Percentiles rank a stretch among this genome's conserved stretches.
These are phyloP conservation scores for Diadegma fenestrale DNA, from an alignment of 2,888 invertebrate species.

Conservation along the genomic window DNA sequence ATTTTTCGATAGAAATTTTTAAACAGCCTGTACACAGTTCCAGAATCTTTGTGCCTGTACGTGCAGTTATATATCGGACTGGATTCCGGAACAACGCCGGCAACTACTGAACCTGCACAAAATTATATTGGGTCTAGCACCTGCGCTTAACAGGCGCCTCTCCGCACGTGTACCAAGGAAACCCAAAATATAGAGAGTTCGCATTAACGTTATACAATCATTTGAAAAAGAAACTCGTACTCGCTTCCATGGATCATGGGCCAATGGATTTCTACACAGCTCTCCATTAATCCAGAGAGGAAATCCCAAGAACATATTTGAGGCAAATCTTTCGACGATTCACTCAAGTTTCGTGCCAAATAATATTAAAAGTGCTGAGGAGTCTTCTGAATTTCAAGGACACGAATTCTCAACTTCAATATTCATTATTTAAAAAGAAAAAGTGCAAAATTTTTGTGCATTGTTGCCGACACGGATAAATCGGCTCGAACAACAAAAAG, in stretches of 20 bases:
- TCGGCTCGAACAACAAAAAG: slow-evolving; percentile 34
- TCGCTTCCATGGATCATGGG: neutral
- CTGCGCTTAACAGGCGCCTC: slow-evolving; percentile 52
- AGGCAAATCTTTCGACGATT: too few species aligned
- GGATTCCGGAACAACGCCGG: slow-evolving; percentile 32
- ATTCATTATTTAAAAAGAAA: neutral
- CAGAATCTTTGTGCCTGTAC: neutral
- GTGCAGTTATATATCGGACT: neutral
- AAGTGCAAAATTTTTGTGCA: neutral
- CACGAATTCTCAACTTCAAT: neutral
- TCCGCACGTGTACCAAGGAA: slow-evolving; percentile 8
- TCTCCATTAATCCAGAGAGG: neutral
- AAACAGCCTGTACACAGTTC: neutral
- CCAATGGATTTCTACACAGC: neutral
- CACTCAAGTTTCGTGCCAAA: too few species aligned
- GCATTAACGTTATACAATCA: slow-evolving; percentile 12
- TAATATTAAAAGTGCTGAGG: too few species aligned
- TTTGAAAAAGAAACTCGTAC: neutral
- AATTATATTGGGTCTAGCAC: slow-evolving; percentile 64
- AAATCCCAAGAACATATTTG: too few species aligned
- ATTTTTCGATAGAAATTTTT: neutral
- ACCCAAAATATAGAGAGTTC: slow-evolving; percentile 38
- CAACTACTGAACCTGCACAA: slow-evolving; percentile 39
- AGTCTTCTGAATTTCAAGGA: too few species aligned
- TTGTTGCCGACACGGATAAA: slow-evolving; percentile 21